A percentile compares a stretch with the other conserved stretches of the same genome.
These are phyloP conservation scores for Muntiacus muntjak DNA, from an alignment of 2,113 vertebrate genomes.

Conservation along the genomic window DNA sequence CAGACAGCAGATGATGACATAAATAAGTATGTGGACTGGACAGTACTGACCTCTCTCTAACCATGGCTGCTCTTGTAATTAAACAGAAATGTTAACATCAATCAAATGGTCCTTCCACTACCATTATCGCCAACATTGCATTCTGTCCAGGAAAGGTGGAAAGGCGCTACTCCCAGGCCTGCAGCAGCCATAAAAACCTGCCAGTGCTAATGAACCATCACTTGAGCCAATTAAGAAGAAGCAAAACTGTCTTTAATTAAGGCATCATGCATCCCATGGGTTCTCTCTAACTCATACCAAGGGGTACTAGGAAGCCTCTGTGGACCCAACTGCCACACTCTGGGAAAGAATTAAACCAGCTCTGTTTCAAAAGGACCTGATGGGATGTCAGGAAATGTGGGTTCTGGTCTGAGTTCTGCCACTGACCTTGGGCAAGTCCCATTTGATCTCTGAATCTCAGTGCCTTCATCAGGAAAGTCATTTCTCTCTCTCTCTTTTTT, in stretches of 20 bases:
- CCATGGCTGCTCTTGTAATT: background rate
- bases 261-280: constrained; percentile 57
- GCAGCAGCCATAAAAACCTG: constrained; percentile 57
- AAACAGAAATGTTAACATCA: constrained; percentile 60
- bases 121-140: constrained; percentile 58
- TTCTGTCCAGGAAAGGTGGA: constrained; percentile 57
- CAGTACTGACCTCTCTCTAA: background rate
- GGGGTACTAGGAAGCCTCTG: background rate
- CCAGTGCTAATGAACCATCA: constrained; percentile 56
- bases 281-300: constrained; percentile 15
- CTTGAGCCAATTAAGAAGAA: constrained; percentile 74
- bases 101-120: constrained; percentile 67
- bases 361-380: background rate
- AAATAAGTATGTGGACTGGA: background rate
- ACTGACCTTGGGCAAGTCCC: background rate
- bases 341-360: background rate
- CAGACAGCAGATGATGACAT: constrained; percentile 4
- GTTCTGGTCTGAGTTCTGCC: background rate
- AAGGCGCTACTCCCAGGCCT: constrained; percentile 6
- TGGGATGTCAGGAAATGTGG: background rate
- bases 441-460: background rate
- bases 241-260: constrained; percentile 68
- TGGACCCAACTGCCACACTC: background rate
- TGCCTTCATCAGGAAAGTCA: background rate
- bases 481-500: background rate